Percentiles rank a stretch among this genome's conserved stretches.
Evolutionary conservation across 23 tunicate genomes (phyloP).

Genomic region (Styela plicata): DNA sequence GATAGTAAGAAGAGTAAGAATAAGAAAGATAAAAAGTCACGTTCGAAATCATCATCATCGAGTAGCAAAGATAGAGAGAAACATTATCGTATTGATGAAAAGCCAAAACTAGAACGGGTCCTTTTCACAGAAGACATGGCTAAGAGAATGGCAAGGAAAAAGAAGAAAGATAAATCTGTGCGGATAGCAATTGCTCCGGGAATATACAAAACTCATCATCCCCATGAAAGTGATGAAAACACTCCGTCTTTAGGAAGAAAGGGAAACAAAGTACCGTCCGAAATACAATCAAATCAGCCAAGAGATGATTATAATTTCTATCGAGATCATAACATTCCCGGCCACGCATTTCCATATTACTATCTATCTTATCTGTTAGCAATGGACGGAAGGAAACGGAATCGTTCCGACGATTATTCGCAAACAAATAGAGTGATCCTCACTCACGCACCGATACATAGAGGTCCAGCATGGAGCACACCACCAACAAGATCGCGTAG

Average conservation of each 20-base stretch:
- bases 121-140: slow-evolving; percentile 13
- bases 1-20: slow-evolving; percentile 11
- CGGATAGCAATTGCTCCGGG: neutral
- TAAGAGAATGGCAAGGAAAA: slow-evolving; percentile 1
- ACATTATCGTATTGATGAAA: neutral
- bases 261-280: neutral
- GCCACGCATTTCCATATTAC: slow-evolving; percentile 30
- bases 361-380: slow-evolving; percentile 18
- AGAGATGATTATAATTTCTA: slow-evolving; percentile 21
- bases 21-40: neutral
- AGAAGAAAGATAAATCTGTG: neutral
- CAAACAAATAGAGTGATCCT: slow-evolving; percentile 2
- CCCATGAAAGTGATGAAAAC: neutral
- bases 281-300: neutral
- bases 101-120: neutral
- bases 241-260: neutral
- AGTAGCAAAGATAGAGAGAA: neutral
- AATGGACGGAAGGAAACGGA: neutral
- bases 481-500: neutral
- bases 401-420: neutral
- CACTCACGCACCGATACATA: slow-evolving; percentile 3
- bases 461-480: slow-evolving; percentile 8
- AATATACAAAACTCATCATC: neutral
- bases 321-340: slow-evolving; percentile 13
- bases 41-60: neutral